Evolutionary conservation across 30 jellyfish, hydroid and myxozoan genomes (phyloP).

Genomic region (Sanderia malayensis): DNA sequence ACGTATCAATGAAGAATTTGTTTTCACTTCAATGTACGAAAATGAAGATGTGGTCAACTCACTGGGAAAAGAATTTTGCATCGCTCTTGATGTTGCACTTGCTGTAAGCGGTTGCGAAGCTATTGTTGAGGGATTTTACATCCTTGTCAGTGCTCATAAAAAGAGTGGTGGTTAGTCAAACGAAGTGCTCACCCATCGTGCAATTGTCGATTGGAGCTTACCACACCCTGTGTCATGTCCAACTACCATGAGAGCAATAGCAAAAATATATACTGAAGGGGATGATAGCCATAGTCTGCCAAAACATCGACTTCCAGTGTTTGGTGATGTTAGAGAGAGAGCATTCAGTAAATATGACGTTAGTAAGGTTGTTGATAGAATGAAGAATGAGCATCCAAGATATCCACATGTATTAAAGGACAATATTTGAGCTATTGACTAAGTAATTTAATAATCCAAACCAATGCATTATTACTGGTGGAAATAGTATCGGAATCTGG

Average conservation of each 20-base stretch:
- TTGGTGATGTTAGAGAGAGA: not conserved
- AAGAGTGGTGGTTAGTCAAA: conserved; percentile 11
- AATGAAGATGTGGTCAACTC: conserved; percentile 16
- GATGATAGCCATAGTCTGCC: not conserved
- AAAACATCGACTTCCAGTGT: conserved; percentile 13
- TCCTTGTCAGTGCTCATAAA: conserved; percentile 1
- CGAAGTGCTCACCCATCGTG: conserved; percentile 4
- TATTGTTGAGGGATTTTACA: conserved; percentile 25
- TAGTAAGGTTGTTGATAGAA: not conserved
- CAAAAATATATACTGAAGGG: conserved; percentile 1
- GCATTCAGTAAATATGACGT: not conserved
- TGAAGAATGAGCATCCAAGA: not conserved
- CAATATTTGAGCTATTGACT: too few species aligned
- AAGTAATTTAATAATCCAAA: too few species aligned
- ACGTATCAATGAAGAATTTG: conserved; percentile 16
- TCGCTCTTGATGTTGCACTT: conserved; percentile 21
- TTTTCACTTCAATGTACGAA: not conserved
- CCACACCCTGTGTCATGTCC: conserved; percentile 11
- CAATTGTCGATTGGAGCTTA: conserved; percentile 12
- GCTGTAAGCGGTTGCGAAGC: conserved; percentile 41
- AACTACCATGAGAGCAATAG: not conserved
- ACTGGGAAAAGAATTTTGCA: conserved; percentile 21
- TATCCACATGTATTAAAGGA: not conserved
- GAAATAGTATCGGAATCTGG: too few species aligned
- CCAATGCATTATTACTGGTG: too few species aligned